phyloP scores from a whole-genome alignment of 2,113 vertebrate species.

The Rhineura floridana region DNA sequence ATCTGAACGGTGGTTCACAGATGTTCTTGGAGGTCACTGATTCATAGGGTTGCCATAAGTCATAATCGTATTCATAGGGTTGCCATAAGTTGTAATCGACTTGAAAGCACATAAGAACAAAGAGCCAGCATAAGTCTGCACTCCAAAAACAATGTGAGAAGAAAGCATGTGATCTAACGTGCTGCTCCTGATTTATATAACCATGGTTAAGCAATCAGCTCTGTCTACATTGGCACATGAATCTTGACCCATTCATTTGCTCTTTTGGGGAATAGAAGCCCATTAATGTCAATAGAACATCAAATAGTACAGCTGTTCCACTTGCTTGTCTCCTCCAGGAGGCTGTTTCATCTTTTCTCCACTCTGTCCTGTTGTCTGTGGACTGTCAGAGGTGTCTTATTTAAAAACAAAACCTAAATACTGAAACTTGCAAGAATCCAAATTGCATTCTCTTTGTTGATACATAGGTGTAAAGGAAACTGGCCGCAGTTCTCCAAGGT shows the following conservation, averaged over 20 bases:
- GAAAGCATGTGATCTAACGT: not conserved
- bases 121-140: not conserved
- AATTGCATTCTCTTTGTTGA: no score
- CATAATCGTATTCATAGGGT: no score
- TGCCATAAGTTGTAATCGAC: no score
- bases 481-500: not conserved
- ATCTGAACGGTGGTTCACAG: no score
- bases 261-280: not conserved
- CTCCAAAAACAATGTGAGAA: not conserved
- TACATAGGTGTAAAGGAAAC: no score
- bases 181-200: no score
- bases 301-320: not conserved
- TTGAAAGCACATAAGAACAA: no score
- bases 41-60: no score
- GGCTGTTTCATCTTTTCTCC: not conserved
- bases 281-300: not conserved
- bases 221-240: not conserved
- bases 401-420: not conserved
- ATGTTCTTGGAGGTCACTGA: no score
- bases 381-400: not conserved
- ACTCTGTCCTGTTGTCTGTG: not conserved
- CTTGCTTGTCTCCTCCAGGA: not conserved
- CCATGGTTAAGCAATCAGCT: not conserved
- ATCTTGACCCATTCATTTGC: not conserved
- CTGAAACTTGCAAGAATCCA: not conserved